These are phyloP conservation scores for Eublepharis macularius DNA, from an alignment of 2,113 vertebrate genomes.

Conservation along the genomic window DNA sequence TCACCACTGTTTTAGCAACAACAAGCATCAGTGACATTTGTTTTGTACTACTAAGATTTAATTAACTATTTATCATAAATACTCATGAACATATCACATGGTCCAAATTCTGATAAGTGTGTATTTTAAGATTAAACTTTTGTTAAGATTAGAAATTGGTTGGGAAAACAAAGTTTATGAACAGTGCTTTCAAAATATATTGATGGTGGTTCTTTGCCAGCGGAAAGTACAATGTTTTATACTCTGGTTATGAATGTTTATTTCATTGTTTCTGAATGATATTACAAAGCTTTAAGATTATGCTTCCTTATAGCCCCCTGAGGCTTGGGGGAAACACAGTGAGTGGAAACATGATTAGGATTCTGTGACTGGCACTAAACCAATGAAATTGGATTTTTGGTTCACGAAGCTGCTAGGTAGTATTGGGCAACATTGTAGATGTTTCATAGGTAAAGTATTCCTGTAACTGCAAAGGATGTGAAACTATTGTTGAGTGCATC, in stretches of 20 bases:
- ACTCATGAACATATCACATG: background rate
- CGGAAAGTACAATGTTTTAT: background rate
- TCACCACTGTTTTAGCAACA: no score
- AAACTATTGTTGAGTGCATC: constrained; percentile 2
- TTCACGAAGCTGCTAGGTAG: background rate
- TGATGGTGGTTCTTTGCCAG: background rate
- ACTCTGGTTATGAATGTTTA: background rate
- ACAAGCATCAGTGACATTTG: background rate
- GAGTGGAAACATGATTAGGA: constrained; percentile 4
- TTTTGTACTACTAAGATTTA: background rate
- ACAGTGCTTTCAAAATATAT: background rate
- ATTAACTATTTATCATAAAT: background rate
- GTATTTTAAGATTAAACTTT: background rate
- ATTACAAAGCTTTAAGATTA: background rate
- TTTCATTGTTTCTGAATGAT: background rate
- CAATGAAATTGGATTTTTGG: background rate
- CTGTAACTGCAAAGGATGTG: background rate
- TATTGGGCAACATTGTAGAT: background rate
- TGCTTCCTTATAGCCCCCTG: background rate
- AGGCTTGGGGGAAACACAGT: background rate
- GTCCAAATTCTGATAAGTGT: background rate
- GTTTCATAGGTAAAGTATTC: background rate
- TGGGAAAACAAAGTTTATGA: constrained; percentile 26
- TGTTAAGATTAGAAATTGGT: background rate
- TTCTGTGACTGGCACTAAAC: constrained; percentile 7